Base-by-base conservation (phyloP, 2,113 vertebrate genomes). In the Hemibagrus wyckioides region DNA sequence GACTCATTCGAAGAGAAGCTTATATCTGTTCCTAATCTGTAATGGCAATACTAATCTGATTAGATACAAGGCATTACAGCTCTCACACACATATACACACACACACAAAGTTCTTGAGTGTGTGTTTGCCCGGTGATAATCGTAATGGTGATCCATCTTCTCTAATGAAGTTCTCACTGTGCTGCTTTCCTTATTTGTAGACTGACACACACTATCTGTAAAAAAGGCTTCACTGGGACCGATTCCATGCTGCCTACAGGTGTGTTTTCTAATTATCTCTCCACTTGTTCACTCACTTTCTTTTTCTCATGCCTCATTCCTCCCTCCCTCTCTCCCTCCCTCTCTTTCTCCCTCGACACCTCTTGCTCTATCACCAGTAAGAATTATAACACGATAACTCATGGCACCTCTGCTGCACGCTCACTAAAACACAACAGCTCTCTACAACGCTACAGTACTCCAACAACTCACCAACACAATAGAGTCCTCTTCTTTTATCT, bases 221-320 rank as follows among this genome's bases (percentile, higher is more conserved):
- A 87, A 50, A 23, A 48, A 77, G 83, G 36, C 30, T 83, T 86
- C 80, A 54, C n/a, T n/a, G 61, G 82, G 54, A 83, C 80, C 14
- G 83, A 90, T 80, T 80, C 25, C 56, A 80, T 28, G 30, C 25
- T 79, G 82, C 71, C 86, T 88, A 84, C 75, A 88, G 84, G 86
- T 84, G 88, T 85, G 44, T 87, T 86, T 82, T 88, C 77, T 87
- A 87, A 89, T 85, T 90, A 90, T 56, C 69, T 71, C 69, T 50
- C 14, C 25, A 8, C 84, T 33, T 17, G 50, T 54, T 86, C 65
- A 17, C 52, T 44, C 52, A 50, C n/a, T 50, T 39, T 54, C 75
- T 54, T 44, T 56, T 19, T 50, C 19, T 36, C n/a, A 13, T 75
- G 13, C 5, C n/a, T 82, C 54, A 59, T 19, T 52, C 15, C 63